phyloP scores from a whole-genome alignment of 2,888 invertebrate genomes.

The Ophion costatus region DNA sequence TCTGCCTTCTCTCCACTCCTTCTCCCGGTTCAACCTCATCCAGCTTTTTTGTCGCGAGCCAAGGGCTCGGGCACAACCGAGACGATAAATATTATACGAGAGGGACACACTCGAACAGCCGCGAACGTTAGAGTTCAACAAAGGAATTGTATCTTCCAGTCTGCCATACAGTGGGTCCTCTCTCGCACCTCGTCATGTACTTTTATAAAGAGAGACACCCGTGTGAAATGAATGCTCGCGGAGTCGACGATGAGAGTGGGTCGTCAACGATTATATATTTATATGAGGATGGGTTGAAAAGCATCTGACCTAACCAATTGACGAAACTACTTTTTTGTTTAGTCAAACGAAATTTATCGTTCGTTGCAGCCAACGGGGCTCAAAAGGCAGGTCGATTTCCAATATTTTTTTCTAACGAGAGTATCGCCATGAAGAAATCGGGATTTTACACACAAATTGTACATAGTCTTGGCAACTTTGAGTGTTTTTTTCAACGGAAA shows the following conservation, averaged over 20 bases:
- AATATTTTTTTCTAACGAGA: no score
- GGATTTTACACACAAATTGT: no score
- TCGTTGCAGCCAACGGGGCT: no score
- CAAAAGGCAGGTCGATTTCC: no score
- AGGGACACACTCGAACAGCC: slow-evolving; percentile 32
- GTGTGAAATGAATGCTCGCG: background rate
- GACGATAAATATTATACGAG: slow-evolving; percentile 45
- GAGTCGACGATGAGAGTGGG: slow-evolving; percentile 13
- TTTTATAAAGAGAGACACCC: slow-evolving; percentile 2
- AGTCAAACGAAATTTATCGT: no score
- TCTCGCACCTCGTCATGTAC: slow-evolving; percentile 23
- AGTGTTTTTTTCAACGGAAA: no score
- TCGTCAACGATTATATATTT: background rate
- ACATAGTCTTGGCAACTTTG: no score
- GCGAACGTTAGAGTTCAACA: slow-evolving; percentile 34
- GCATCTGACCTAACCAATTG: no score
- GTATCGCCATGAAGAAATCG: no score
- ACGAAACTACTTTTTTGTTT: no score
- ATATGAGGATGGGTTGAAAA: no score
- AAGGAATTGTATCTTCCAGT: slow-evolving; percentile 29
- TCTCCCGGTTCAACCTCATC: background rate
- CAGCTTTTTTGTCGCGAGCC: slow-evolving; percentile 59
- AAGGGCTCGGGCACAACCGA: slow-evolving; percentile 12
- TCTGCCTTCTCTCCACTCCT: slow-evolving; percentile 45
- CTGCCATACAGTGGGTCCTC: background rate